Evolutionary conservation across 2,797 vertebrate species (phyloP).

Genomic region (Florisuga fusca): DNA sequence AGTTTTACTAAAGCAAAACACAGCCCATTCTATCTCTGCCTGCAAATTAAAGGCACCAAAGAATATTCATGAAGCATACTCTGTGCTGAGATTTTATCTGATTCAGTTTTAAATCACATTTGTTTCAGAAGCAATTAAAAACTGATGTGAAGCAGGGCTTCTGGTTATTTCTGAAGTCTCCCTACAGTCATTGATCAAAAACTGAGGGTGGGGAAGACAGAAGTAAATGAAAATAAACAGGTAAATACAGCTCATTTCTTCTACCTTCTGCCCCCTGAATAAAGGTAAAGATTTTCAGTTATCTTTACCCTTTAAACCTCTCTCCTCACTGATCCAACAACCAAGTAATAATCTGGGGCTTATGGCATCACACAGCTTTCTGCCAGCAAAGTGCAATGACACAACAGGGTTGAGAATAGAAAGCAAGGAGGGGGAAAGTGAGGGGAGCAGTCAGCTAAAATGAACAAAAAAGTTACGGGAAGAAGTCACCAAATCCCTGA

Average conservation of each 20-base stretch:
- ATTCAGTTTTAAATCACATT: background rate
- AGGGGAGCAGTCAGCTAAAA: background rate
- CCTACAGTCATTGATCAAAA: background rate
- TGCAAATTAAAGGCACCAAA: background rate
- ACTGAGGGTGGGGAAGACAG: background rate
- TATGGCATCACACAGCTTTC: background rate
- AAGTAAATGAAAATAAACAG: background rate
- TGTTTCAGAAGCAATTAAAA: conserved; percentile 19
- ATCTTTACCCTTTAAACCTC: background rate
- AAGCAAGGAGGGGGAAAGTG: background rate
- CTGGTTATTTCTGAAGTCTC: background rate
- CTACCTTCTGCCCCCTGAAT: background rate
- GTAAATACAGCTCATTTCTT: background rate
- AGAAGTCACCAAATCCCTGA: background rate
- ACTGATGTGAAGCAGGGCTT: background rate
- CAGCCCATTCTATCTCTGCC: background rate
- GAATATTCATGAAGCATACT: background rate
- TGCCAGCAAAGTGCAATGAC: background rate
- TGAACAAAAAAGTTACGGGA: background rate
- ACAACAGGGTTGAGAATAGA: background rate
- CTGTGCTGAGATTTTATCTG: background rate
- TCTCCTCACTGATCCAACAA: conserved; percentile 14
- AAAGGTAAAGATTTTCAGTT: background rate
- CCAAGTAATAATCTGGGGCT: background rate
- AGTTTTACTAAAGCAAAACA: background rate